Evolutionary conservation across 1,140 invertebrate species (phyloP).

Genomic region (Drosophila hydei): DNA sequence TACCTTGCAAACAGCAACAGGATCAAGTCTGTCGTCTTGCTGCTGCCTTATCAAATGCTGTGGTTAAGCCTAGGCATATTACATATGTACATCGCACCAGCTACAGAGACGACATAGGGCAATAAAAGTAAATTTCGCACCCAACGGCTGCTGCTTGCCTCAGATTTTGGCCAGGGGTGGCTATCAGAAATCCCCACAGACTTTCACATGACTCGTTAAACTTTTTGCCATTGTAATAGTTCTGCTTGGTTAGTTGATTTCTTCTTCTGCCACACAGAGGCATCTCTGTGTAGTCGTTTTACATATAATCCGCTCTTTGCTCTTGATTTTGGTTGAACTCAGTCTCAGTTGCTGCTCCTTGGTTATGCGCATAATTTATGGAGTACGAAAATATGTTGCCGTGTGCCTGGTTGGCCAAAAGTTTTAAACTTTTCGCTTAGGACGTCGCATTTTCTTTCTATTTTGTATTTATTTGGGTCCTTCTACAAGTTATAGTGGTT

Average conservation of each 20-base stretch:
- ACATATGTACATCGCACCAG: slow-evolving; percentile 59
- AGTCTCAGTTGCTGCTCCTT: slow-evolving; percentile 28
- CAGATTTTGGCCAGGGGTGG: not conserved
- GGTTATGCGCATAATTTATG: slow-evolving; percentile 81
- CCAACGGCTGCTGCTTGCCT: not conserved
- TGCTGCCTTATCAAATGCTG: slow-evolving; percentile 43
- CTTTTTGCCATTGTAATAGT: slow-evolving; percentile 81
- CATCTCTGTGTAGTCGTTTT: slow-evolving; percentile 14
- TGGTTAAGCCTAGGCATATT: slow-evolving; percentile 67
- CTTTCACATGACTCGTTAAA: slow-evolving; percentile 77
- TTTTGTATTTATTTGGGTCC: slow-evolving; percentile 6
- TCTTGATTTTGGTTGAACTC: slow-evolving; percentile 14
- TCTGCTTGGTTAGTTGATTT: slow-evolving; percentile 72
- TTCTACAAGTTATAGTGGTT: slow-evolving; percentile 23
- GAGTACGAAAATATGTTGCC: slow-evolving; percentile 80
- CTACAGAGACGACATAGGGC: slow-evolving; percentile 12
- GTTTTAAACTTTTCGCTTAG: slow-evolving; percentile 56
- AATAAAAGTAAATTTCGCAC: slow-evolving; percentile 65
- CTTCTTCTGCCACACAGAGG: slow-evolving; percentile 43
- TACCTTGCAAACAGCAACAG: slow-evolving; percentile 35
- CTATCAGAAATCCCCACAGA: slow-evolving; percentile 8
- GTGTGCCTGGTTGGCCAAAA: slow-evolving; percentile 49
- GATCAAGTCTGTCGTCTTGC: not conserved
- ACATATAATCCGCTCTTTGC: slow-evolving; percentile 48
- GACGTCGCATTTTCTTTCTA: slow-evolving; percentile 64